A percentile compares a stretch with the other conserved stretches of the same genome.
Conservation (phyloP, 2,797 vertebrate species). For the Dendrocincla fuliginosa region DNA sequence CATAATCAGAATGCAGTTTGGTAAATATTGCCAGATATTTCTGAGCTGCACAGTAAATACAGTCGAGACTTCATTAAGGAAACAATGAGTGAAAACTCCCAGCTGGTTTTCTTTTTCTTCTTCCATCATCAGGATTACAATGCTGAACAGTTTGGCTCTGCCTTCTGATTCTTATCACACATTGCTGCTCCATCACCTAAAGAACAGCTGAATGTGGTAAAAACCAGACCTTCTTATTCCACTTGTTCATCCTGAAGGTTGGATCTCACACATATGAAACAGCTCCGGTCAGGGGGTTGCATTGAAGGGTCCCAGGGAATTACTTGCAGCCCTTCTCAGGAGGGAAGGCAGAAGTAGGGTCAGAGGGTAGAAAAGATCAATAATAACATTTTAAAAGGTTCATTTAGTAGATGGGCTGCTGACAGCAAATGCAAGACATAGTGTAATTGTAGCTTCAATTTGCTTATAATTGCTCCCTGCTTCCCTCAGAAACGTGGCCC, state of each 20-base stretch:
- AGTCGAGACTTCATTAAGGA: constrained; percentile 67
- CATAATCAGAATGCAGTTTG: not conserved
- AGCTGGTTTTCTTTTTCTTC: constrained; percentile 53
- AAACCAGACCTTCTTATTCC: not conserved
- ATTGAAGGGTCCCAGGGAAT: not conserved
- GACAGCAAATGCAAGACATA: not conserved
- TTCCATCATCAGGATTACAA: constrained; percentile 68
- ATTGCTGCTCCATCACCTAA: constrained; percentile 51
- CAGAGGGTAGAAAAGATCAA: not conserved
- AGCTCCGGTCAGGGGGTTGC: not conserved
- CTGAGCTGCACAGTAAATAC: not conserved
- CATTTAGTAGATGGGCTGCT: not conserved
- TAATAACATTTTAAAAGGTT: not conserved
- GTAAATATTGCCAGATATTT: constrained; percentile 38
- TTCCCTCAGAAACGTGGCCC: not conserved
- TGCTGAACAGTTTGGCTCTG: constrained; percentile 58
- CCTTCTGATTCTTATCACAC: constrained; percentile 48
- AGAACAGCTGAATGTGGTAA: constrained; percentile 44
- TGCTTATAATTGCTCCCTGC: not conserved
- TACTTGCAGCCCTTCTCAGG: not conserved
- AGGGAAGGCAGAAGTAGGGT: not conserved
- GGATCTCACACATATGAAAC: not conserved
- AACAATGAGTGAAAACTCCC: constrained; percentile 40
- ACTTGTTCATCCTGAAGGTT: not conserved
- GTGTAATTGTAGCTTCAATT: not conserved